A percentile compares a stretch with the other conserved stretches of the same genome.
phyloP scores from a whole-genome alignment of 1,140 invertebrate species.

The Harlomillsia oculata region DNA sequence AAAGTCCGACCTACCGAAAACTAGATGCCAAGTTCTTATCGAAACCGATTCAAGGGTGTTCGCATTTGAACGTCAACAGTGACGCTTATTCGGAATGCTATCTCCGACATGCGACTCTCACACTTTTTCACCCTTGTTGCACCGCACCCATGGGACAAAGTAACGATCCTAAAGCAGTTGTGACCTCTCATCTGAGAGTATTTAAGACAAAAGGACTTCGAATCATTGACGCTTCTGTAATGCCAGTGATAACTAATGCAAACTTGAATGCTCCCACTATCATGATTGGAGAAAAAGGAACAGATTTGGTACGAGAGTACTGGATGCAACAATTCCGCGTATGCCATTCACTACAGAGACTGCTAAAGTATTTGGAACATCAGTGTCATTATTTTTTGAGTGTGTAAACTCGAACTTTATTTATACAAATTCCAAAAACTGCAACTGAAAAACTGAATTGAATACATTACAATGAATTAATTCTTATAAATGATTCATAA shows the following conservation, averaged over 20 bases:
- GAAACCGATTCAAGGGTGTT: constrained; percentile 59
- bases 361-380: too few relatives aligned
- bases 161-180: constrained; percentile 2
- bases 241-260: constrained; percentile 13
- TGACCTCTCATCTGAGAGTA: constrained; percentile 17
- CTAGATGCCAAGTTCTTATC: constrained; percentile 17
- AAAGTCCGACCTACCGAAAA: constrained; percentile 17
- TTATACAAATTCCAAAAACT: too few relatives aligned
- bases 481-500: too few relatives aligned
- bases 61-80: constrained; percentile 55
- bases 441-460: too few relatives aligned
- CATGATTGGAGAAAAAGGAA: constrained; percentile 10
- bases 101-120: constrained; percentile 66
- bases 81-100: constrained; percentile 78
- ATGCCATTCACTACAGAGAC: too few relatives aligned
- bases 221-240: constrained; percentile 13
- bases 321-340: too few relatives aligned
- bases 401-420: too few relatives aligned
- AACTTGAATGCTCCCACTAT: constrained; percentile 13
- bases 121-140: constrained; percentile 48
- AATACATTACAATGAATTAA: too few relatives aligned
- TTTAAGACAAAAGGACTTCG: not conserved
- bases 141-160: constrained; percentile 1
- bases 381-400: too few relatives aligned
- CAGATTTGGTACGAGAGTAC: not conserved